Evolutionary conservation across 2,113 vertebrate genomes (phyloP).

Genomic region (Myxocyprinus asiaticus): DNA sequence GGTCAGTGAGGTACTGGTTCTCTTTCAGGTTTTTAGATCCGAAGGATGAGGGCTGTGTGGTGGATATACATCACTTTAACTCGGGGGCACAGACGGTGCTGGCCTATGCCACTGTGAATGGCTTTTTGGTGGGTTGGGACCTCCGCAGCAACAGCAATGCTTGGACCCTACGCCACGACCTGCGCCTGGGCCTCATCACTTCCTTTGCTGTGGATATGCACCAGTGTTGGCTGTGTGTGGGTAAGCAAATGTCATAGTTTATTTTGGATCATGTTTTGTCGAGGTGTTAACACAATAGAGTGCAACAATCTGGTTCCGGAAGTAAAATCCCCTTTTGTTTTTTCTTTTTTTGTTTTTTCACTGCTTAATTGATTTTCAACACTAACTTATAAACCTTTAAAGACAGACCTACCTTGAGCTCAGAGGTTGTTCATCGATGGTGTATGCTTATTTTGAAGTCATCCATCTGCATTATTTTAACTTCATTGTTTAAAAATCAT

Average conservation of each 20-base stretch:
- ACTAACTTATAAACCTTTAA: too few species aligned
- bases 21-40: slow-evolving; percentile 84
- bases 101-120: slow-evolving; percentile 93
- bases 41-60: slow-evolving; percentile 92
- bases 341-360: too few species aligned
- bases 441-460: too few species aligned
- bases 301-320: too few species aligned
- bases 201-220: slow-evolving; percentile 96
- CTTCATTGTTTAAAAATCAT: too few species aligned
- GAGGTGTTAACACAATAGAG: too few species aligned
- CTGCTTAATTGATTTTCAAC: too few species aligned
- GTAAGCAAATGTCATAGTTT: slow-evolving; percentile 65
- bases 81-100: slow-evolving; percentile 91
- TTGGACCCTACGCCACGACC: slow-evolving; percentile 91
- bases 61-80: slow-evolving; percentile 97
- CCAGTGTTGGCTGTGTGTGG: slow-evolving; percentile 97
- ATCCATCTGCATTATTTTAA: too few species aligned
- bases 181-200: slow-evolving; percentile 93
- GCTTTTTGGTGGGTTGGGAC: slow-evolving; percentile 95
- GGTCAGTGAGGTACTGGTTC: background rate
- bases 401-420: too few species aligned
- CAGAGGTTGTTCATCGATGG: too few species aligned
- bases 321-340: too few species aligned
- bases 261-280: too few species aligned
- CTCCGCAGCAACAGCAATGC: slow-evolving; percentile 87